Percentiles rank a stretch among this genome's conserved stretches.
Evolutionary conservation across 2,113 vertebrate genomes (phyloP).

Genomic region (Rhodinocichla rosea): DNA sequence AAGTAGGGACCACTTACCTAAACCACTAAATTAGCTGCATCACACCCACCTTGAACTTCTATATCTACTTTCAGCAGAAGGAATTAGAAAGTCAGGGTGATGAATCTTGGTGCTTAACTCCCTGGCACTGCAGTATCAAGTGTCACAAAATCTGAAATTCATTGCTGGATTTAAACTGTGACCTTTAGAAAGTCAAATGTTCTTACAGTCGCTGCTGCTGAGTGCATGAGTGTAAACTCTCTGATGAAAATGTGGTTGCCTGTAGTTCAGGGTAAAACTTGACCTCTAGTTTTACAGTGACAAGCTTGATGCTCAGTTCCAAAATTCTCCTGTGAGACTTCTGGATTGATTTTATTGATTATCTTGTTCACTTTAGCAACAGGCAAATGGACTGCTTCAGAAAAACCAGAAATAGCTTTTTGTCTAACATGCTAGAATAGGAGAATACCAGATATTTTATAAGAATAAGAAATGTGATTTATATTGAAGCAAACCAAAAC

Average conservation of each 20-base stretch:
- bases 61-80: background rate
- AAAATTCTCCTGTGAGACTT: background rate
- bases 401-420: background rate
- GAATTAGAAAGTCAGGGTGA: background rate
- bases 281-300: background rate
- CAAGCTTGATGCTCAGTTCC: background rate
- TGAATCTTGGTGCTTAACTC: background rate
- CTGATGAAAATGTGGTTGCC: background rate
- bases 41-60: background rate
- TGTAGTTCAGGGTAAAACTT: background rate
- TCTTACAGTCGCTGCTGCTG: background rate
- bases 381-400: background rate
- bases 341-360: constrained; percentile 1
- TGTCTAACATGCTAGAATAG: background rate
- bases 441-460: background rate
- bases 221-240: background rate
- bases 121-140: background rate
- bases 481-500: background rate
- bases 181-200: constrained; percentile 27
- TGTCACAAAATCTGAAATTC: constrained; percentile 19
- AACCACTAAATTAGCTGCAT: background rate
- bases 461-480: background rate
- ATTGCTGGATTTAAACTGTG: background rate
- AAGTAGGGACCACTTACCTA: background rate
- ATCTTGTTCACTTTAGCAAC: background rate